phyloP scores from a whole-genome alignment of 2,888 invertebrate genomes.

The Chloromyia formosa region DNA sequence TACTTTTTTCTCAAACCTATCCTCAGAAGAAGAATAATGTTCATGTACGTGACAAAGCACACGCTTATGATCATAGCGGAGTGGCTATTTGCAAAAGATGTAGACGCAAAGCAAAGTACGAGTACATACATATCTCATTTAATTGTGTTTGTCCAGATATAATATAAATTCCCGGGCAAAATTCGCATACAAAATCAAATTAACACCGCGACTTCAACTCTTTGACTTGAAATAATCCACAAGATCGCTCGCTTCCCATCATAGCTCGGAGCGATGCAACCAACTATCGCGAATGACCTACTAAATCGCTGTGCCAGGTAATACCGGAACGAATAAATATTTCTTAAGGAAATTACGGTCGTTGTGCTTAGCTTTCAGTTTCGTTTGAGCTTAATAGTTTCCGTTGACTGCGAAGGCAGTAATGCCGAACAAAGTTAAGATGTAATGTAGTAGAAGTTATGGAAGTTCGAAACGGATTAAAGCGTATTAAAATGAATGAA shows the following conservation, averaged over 20 bases:
- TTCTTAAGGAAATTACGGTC: constrained; percentile 29
- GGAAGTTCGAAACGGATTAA: too few relatives aligned
- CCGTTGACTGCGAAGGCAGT: not conserved
- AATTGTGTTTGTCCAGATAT: constrained; percentile 15
- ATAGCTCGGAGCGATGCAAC: not conserved
- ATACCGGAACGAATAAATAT: constrained; percentile 35
- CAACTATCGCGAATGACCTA: constrained; percentile 18
- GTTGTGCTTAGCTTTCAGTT: constrained; percentile 7
- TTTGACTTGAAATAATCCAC: too few relatives aligned
- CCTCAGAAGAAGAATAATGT: constrained; percentile 19
- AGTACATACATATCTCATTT: not conserved
- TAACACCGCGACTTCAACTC: constrained; percentile 15
- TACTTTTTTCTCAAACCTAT: too few relatives aligned
- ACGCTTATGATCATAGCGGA: constrained; percentile 1
- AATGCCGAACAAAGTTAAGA: not conserved
- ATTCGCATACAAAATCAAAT: constrained; percentile 26
- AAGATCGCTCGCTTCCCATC: not conserved
- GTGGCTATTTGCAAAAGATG: constrained; percentile 1
- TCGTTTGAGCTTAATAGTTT: constrained; percentile 21
- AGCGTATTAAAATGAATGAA: too few relatives aligned
- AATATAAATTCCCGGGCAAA: constrained; percentile 7
- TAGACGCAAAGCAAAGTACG: not conserved
- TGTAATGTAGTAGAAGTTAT: too few relatives aligned
- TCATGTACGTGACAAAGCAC: not conserved
- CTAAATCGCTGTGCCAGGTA: constrained; percentile 26